phyloP scores from a whole-genome alignment of 2,797 vertebrate genomes.

The Simalia tracyae region DNA sequence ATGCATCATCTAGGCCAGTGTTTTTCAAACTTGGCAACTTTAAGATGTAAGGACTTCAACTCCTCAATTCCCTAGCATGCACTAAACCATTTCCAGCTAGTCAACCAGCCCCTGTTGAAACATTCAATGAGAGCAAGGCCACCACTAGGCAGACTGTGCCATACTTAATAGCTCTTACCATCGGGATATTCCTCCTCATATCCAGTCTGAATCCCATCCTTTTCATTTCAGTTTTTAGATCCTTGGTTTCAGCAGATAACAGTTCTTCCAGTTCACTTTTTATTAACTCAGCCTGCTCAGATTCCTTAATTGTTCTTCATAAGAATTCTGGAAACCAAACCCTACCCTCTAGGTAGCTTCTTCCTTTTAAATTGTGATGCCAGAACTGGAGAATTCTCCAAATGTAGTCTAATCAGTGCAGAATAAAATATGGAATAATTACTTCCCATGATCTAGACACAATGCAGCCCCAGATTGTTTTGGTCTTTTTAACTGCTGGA shows the following conservation, averaged over 20 bases:
- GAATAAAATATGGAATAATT: not conserved
- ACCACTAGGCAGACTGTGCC: not conserved
- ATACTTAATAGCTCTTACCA: not conserved
- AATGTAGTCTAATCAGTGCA: not conserved
- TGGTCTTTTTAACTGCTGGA: not conserved
- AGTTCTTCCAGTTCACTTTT: not conserved
- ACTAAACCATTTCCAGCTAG: not conserved
- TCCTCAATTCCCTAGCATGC: not conserved
- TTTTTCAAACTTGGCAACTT: not conserved
- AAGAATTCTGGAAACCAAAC: not conserved
- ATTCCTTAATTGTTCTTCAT: not conserved
- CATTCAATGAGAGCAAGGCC: not conserved
- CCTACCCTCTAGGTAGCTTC: not conserved
- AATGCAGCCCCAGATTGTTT: not conserved
- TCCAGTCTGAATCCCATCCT: not conserved
- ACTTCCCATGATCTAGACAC: not conserved
- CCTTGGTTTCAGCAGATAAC: not conserved
- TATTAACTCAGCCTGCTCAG: not conserved
- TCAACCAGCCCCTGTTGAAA: not conserved
- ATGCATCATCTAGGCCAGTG: not conserved
- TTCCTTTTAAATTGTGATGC: not conserved
- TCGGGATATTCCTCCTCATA: not conserved
- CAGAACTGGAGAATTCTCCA: not conserved
- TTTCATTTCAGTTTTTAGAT: not conserved
- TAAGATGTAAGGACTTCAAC: not conserved